Evolutionary conservation across 1,140 invertebrate species (phyloP).

Genomic region (Bombus superbus): DNA sequence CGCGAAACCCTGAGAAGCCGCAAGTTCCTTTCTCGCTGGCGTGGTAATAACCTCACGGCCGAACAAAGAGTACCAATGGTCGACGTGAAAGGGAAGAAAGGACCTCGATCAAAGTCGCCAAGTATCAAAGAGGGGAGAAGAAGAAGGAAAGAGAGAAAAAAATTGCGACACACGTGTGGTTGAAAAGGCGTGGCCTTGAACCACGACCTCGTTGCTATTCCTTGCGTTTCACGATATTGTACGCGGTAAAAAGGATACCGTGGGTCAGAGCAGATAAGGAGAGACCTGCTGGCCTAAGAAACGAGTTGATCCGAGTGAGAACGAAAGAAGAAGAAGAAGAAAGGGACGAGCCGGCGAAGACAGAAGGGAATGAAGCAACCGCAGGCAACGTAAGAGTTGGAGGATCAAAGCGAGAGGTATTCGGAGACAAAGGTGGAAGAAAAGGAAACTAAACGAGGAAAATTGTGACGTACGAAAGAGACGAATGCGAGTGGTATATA

Average conservation of each 20-base stretch:
- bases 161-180: not conserved
- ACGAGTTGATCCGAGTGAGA: not conserved
- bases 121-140: not conserved
- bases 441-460: not conserved
- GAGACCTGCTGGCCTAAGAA: not conserved
- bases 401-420: not conserved
- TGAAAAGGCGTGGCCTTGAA: slow-evolving; percentile 8
- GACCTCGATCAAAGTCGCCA: not conserved
- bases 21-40: not conserved
- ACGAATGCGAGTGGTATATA: not conserved
- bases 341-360: too few relatives aligned
- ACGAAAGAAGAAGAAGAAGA: not conserved
- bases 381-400: not conserved
- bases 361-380: not conserved
- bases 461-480: not conserved
- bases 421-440: not conserved
- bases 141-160: not conserved
- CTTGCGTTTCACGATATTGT: slow-evolving; percentile 13
- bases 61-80: not conserved
- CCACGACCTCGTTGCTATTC: slow-evolving; percentile 8
- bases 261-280: not conserved
- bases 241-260: not conserved
- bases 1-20: not conserved
- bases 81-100: not conserved
- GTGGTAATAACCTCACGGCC: not conserved